phyloP scores from a whole-genome alignment of 2,797 vertebrate genomes.

The Cirrhinus mrigala region DNA sequence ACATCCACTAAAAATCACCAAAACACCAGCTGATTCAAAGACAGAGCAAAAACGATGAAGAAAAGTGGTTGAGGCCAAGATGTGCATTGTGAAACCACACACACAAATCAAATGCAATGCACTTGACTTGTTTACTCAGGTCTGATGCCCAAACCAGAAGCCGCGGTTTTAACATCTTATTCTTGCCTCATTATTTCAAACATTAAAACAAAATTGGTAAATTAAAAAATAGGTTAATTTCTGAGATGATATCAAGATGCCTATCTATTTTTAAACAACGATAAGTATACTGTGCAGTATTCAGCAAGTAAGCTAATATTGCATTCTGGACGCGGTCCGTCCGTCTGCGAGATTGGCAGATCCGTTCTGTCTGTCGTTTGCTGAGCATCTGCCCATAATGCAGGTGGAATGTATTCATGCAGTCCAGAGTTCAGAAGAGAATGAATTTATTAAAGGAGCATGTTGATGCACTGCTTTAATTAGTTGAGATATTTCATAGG shows the following conservation, averaged over 20 bases:
- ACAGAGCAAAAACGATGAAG: background rate
- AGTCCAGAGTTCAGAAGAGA: conserved; percentile 20
- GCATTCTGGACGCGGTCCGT: background rate
- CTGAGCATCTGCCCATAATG: conserved; percentile 55
- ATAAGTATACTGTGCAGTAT: background rate
- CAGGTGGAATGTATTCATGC: conserved; percentile 58
- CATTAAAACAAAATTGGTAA: background rate
- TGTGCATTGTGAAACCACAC: background rate
- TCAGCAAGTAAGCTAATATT: background rate
- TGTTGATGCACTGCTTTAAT: conserved; percentile 46
- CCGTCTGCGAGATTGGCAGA: conserved; percentile 51
- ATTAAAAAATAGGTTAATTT: too few species aligned
- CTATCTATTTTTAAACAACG: too few species aligned
- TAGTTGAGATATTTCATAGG: conserved; percentile 26
- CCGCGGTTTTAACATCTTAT: background rate
- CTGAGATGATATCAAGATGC: too few species aligned
- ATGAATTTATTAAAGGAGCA: conserved; percentile 37
- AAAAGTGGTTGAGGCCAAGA: background rate
- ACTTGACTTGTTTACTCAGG: background rate
- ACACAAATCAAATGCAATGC: background rate
- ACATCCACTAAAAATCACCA: background rate
- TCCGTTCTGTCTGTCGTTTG: conserved; percentile 50
- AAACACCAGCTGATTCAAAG: conserved; percentile 1
- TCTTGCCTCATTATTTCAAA: background rate
- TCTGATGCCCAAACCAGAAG: background rate